phyloP scores from a whole-genome alignment of 2,888 invertebrate species.

The Limnephilus lunatus region DNA sequence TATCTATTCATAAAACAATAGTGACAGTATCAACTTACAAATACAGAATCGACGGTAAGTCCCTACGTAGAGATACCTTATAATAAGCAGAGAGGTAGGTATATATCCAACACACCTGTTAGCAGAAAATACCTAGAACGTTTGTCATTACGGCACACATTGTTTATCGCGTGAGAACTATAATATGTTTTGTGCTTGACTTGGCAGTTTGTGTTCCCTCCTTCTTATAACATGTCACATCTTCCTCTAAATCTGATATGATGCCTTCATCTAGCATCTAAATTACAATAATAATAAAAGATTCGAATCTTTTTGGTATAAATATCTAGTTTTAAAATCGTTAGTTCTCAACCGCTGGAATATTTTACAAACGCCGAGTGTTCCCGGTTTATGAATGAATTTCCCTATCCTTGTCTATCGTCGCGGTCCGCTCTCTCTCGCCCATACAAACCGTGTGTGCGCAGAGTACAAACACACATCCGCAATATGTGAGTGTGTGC shows the following conservation, averaged over 20 bases:
- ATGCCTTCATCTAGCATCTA: neutral
- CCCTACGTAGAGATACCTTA: neutral
- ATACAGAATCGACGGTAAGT: neutral
- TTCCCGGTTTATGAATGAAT: slow-evolving; percentile 63
- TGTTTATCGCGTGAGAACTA: neutral
- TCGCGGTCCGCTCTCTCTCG: slow-evolving; percentile 47
- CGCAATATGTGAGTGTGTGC: neutral
- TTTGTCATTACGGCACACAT: neutral
- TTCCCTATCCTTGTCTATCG: slow-evolving; percentile 46
- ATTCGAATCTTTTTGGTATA: neutral
- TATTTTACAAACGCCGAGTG: slow-evolving; percentile 54
- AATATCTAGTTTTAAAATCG: neutral
- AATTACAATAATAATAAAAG: neutral
- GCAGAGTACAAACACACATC: neutral
- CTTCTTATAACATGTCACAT: neutral
- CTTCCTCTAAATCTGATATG: neutral
- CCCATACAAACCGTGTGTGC: slow-evolving; percentile 8
- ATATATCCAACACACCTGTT: slow-evolving; percentile 2
- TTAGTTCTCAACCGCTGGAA: slow-evolving; percentile 28
- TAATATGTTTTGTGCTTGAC: neutral
- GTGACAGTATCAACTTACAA: neutral
- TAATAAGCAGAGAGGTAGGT: neutral
- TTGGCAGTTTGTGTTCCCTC: neutral
- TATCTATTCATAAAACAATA: neutral
- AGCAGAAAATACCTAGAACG: neutral